Evolutionary conservation across 2,888 invertebrate species (phyloP).

Genomic region (Drosophila merina): DNA sequence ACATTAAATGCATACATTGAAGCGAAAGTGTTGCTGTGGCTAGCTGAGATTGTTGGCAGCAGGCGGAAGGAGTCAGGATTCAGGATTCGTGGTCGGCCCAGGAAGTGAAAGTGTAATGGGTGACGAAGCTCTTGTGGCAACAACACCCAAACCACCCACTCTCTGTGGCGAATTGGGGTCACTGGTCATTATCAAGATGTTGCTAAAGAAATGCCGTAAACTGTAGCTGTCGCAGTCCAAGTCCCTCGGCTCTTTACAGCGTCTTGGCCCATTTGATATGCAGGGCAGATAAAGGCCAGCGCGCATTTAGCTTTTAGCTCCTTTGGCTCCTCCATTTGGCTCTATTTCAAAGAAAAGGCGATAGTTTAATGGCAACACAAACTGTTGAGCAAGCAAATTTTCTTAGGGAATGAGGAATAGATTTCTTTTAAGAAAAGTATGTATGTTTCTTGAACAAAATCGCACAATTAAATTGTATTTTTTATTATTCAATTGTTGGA

Average conservation of each 20-base stretch:
- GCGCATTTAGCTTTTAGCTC: slow-evolving; percentile 47
- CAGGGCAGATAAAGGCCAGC: slow-evolving; percentile 77
- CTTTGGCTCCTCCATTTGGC: slow-evolving; percentile 29
- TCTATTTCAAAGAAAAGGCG: slow-evolving; percentile 37
- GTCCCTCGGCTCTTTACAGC: slow-evolving; percentile 9
- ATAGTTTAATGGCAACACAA: slow-evolving; percentile 67
- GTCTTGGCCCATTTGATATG: slow-evolving; percentile 70
- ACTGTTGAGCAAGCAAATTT: slow-evolving; percentile 55
- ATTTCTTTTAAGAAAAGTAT: neutral
- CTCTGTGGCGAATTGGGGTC: slow-evolving; percentile 62
- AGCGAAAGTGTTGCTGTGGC: slow-evolving; percentile 65
- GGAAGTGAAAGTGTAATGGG: slow-evolving; percentile 74
- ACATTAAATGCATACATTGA: slow-evolving; percentile 70
- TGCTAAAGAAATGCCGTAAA: slow-evolving; percentile 72
- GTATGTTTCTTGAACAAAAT: neutral
- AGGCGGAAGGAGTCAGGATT: slow-evolving; percentile 15
- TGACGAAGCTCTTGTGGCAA: slow-evolving; percentile 30
- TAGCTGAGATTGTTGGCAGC: slow-evolving; percentile 27
- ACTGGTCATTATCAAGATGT: slow-evolving; percentile 78
- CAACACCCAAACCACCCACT: neutral
- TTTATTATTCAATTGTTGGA: neutral
- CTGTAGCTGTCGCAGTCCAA: slow-evolving; percentile 37
- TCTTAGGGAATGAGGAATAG: slow-evolving; percentile 3
- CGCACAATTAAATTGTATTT: neutral
- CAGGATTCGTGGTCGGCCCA: slow-evolving; percentile 29